Percentiles rank a stretch among this genome's conserved stretches.
Evolutionary conservation across 2,113 vertebrate genomes (phyloP).

Genomic region (Nothoprocta pentlandii): DNA sequence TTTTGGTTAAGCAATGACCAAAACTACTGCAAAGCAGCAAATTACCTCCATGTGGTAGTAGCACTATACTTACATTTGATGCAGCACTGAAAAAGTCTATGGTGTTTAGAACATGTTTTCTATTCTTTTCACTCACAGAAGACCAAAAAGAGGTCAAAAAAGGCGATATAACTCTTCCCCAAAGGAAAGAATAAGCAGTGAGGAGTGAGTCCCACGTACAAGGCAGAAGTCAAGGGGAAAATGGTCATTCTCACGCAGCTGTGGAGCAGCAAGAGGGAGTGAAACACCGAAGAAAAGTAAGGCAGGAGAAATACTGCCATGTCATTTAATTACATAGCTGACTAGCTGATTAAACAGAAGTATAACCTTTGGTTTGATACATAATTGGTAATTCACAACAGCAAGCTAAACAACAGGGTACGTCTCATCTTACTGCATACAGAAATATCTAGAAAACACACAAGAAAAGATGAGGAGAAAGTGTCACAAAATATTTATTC

Average conservation of each 20-base stretch:
- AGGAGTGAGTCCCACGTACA: background rate
- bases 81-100: background rate
- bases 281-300: background rate
- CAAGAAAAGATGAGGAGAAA: background rate
- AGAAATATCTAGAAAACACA: background rate
- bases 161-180: background rate
- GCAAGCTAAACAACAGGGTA: background rate
- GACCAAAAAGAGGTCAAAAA: background rate
- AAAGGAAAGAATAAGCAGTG: background rate
- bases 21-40: background rate
- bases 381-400: background rate
- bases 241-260: background rate
- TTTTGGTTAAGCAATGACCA: background rate
- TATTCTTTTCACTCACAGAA: background rate
- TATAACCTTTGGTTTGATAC: background rate
- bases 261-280: background rate
- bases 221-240: background rate
- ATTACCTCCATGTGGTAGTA: background rate
- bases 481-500: background rate
- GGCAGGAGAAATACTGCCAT: background rate
- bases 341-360: background rate
- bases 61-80: background rate
- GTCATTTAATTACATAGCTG: background rate
- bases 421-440: background rate
- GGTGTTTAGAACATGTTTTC: background rate